Evolutionary conservation across 2,113 vertebrate species (phyloP).

Genomic region (Acanthochromis polyacanthus): DNA sequence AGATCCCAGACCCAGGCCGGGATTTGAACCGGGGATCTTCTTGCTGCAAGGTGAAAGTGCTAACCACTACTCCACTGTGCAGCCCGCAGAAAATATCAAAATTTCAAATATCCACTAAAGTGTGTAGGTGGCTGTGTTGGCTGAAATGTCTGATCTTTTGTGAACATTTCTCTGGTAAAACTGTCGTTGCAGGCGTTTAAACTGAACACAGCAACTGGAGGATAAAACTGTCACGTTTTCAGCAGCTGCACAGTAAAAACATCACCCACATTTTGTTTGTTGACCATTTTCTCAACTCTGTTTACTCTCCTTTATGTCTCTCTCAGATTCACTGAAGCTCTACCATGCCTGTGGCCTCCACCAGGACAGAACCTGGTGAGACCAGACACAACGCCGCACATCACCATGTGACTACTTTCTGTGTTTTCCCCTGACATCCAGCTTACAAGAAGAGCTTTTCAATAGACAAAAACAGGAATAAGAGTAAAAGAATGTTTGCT

Average conservation of each 20-base stretch:
- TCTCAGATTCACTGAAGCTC: conserved; percentile 58
- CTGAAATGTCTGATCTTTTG: not conserved
- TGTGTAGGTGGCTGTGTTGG: no score
- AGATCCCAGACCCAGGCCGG: no score
- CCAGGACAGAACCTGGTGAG: conserved; percentile 82
- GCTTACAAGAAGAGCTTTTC: no score
- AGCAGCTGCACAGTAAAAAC: not conserved
- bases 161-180: not conserved
- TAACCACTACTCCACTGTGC: no score
- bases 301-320: conserved; percentile 10
- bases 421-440: not conserved
- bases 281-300: not conserved
- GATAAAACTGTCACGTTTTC: not conserved
- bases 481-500: no score
- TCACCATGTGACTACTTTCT: not conserved
- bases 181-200: no score
- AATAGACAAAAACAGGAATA: no score
- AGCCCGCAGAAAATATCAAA: no score
- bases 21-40: no score
- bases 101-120: no score
- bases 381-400: conserved; percentile 1
- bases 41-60: no score
- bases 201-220: no score
- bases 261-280: not conserved
- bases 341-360: conserved; percentile 84